A percentile compares a stretch with the other conserved stretches of the same genome.
Conservation (phyloP, 1,140 invertebrate genomes). For the Calephelis virginiensis region DNA sequence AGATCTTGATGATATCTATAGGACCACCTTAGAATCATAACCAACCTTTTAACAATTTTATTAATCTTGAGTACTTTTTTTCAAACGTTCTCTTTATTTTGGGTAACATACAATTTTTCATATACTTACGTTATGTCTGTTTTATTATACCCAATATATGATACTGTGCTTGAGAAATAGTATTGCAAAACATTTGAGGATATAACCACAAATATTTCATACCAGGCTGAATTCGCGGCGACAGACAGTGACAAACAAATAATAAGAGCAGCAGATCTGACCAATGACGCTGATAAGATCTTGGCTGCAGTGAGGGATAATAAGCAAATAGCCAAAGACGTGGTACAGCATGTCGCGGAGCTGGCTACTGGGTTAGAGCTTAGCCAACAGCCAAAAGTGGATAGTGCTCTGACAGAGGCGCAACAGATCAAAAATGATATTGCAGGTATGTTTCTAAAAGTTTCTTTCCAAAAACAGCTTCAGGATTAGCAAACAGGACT, state of each 20-base stretch:
- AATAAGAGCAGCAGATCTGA: conserved; percentile 75
- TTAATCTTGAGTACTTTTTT: too few relatives aligned
- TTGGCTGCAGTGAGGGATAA: conserved; percentile 76
- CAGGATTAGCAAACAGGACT: neutral
- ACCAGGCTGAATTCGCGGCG: conserved; percentile 72
- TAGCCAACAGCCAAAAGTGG: conserved; percentile 85
- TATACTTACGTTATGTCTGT: too few relatives aligned
- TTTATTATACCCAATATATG: too few relatives aligned
- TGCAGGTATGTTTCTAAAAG: conserved; percentile 66
- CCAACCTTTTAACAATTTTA: too few relatives aligned
- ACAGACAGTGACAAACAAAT: conserved; percentile 78
- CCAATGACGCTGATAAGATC: conserved; percentile 79
- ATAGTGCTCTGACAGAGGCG: conserved; percentile 87
- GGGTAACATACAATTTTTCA: too few relatives aligned
- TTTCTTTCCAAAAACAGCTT: conserved; percentile 51
- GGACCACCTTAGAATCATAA: too few relatives aligned
- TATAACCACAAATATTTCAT: neutral
- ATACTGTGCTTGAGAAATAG: too few relatives aligned
- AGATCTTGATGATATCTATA: too few relatives aligned
- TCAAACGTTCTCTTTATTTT: too few relatives aligned
- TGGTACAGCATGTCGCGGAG: conserved; percentile 83
- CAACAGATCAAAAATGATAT: conserved; percentile 84
- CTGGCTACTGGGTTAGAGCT: conserved; percentile 84
- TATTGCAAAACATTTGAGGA: too few relatives aligned
- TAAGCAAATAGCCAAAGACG: conserved; percentile 75